Percentiles rank a stretch among this genome's conserved stretches.
Evolutionary conservation across 2,888 invertebrate species (phyloP).

Genomic region (Augochlorella aurata): DNA sequence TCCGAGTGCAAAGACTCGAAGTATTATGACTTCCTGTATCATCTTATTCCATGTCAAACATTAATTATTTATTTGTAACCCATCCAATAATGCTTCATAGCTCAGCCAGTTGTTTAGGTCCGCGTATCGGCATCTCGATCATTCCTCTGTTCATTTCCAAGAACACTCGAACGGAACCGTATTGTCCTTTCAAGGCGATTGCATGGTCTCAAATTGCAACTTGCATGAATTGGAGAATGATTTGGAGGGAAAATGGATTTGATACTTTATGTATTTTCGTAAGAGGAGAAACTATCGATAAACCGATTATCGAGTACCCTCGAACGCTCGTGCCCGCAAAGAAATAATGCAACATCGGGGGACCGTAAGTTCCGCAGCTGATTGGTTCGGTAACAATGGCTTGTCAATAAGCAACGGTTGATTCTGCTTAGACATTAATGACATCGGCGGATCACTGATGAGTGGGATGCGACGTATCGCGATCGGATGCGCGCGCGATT

Average conservation of each 20-base stretch:
- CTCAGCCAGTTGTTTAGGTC: not conserved
- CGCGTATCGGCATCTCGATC: not conserved
- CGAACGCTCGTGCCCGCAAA: not conserved
- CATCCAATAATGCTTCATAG: not conserved
- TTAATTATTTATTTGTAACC: not conserved
- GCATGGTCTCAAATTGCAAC: not conserved
- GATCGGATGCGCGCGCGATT: conserved; percentile 30
- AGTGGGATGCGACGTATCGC: not conserved
- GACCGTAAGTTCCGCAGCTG: conserved; percentile 5
- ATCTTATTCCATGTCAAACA: not conserved
- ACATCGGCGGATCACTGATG: conserved; percentile 18
- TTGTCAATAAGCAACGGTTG: conserved; percentile 27
- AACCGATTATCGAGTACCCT: not conserved
- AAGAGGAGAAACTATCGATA: not conserved
- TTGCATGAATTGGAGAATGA: not conserved
- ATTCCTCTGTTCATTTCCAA: not conserved
- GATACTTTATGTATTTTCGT: not conserved
- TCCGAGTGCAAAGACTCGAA: too few relatives aligned
- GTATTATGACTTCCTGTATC: too few relatives aligned
- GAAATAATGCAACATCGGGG: not conserved
- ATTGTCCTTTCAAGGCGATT: not conserved
- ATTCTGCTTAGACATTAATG: conserved; percentile 39
- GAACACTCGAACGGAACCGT: not conserved
- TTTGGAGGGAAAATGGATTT: not conserved
- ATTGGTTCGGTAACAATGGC: conserved; percentile 35